Conservation (phyloP, 2,113 vertebrate genomes). For the Pseudorasbora parva region DNA sequence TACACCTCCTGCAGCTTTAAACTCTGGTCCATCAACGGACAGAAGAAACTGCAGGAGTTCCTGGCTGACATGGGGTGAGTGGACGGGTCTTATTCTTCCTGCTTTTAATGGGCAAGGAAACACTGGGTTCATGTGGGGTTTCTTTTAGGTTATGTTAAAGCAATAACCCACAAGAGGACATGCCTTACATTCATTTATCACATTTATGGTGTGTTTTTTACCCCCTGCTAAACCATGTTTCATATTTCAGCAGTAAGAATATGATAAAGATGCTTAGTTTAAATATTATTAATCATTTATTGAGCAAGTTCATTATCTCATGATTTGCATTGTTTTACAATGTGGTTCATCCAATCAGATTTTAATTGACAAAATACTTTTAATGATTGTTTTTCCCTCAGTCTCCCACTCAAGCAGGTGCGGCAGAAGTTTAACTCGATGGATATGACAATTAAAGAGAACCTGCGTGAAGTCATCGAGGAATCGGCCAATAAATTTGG, state of each 20-base stretch:
- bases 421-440: conserved; percentile 95
- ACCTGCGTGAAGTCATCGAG: conserved; percentile 91
- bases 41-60: conserved; percentile 95
- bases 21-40: conserved; percentile 94
- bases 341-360: neutral
- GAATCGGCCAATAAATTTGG: conserved; percentile 96
- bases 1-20: conserved; percentile 91
- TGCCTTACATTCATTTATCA: too few species aligned
- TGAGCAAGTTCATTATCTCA: neutral
- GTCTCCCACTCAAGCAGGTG: conserved; percentile 93
- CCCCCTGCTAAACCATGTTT: neutral
- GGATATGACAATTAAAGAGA: conserved; percentile 95
- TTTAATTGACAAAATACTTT: conserved; percentile 18
- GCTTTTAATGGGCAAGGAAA: neutral
- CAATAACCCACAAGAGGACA: too few species aligned
- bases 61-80: conserved; percentile 95
- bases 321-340: neutral
- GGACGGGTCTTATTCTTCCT: neutral
- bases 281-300: neutral
- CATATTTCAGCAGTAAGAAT: neutral
- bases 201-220: neutral
- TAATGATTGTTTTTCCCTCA: conserved; percentile 57
- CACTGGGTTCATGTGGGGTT: neutral
- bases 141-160: too few species aligned
- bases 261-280: neutral